Percentiles rank a stretch among this genome's conserved stretches.
Conservation (phyloP, 2,113 vertebrate species). For the Fregetta grallaria region DNA sequence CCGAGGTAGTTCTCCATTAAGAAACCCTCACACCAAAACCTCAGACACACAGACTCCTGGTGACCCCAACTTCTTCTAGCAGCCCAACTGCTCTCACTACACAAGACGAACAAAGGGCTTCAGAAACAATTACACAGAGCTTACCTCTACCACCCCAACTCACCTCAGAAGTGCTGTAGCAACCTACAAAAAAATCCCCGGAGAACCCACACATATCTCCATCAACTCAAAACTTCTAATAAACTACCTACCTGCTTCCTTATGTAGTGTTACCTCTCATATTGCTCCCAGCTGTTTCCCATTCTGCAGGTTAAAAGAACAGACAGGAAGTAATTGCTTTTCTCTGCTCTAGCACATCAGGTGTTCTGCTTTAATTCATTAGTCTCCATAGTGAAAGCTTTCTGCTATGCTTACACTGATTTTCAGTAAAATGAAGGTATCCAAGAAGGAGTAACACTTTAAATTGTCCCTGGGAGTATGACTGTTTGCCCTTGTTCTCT, state of each 20-base stretch:
- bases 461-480: background rate
- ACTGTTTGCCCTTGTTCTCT: background rate
- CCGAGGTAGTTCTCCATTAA: background rate
- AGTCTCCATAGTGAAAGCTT: background rate
- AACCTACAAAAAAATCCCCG: accelerated
- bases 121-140: background rate
- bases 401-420: background rate
- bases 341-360: background rate
- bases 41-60: background rate
- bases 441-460: background rate
- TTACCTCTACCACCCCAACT: background rate
- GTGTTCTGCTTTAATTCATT: background rate
- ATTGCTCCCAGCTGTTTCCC: background rate
- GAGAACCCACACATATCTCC: accelerated
- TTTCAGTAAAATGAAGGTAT: background rate
- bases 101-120: background rate
- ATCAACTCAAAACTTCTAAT: background rate
- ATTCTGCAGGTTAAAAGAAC: background rate
- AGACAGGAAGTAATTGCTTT: background rate
- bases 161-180: accelerated
- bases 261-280: accelerated
- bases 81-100: accelerated
- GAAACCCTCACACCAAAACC: background rate
- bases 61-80: background rate
- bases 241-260: background rate